A percentile compares a stretch with the other conserved stretches of the same genome.
phyloP scores from a whole-genome alignment of 2,797 vertebrate species.

The Coluber constrictor region DNA sequence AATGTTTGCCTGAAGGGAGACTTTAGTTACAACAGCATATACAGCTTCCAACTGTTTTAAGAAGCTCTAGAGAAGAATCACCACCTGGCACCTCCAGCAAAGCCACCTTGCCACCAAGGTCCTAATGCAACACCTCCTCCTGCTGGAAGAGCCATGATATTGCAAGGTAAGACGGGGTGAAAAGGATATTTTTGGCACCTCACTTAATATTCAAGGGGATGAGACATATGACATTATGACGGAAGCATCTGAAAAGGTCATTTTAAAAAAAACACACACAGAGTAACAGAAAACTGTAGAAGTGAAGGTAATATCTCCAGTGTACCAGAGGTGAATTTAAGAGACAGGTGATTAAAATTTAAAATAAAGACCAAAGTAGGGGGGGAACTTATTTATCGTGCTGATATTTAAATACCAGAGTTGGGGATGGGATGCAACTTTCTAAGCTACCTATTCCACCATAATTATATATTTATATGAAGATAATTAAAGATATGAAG shows the following conservation, averaged over 20 bases:
- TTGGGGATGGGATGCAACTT: neutral
- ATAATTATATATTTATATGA: neutral
- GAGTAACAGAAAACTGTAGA: neutral
- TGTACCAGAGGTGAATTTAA: neutral
- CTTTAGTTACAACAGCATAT: neutral
- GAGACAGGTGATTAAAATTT: neutral
- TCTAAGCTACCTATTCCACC: neutral
- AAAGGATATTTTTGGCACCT: neutral
- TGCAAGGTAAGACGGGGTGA: neutral
- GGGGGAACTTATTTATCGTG: neutral
- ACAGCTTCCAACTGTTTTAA: neutral
- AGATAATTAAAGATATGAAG: no score
- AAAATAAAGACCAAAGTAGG: neutral
- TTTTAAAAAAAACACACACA: neutral
- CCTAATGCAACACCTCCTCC: conserved; percentile 18
- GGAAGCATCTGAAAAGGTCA: neutral
- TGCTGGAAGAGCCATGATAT: neutral
- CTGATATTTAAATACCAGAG: neutral
- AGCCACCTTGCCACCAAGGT: neutral
- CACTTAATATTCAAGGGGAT: neutral
- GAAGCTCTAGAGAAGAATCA: neutral
- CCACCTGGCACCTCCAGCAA: neutral
- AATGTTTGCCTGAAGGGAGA: neutral
- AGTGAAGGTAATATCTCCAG: neutral
- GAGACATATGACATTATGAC: neutral